A percentile compares a stretch with the other conserved stretches of the same genome.
These are phyloP conservation scores for Mythimna lalbum DNA, from an alignment of 2,888 invertebrate species.

Conservation along the genomic window DNA sequence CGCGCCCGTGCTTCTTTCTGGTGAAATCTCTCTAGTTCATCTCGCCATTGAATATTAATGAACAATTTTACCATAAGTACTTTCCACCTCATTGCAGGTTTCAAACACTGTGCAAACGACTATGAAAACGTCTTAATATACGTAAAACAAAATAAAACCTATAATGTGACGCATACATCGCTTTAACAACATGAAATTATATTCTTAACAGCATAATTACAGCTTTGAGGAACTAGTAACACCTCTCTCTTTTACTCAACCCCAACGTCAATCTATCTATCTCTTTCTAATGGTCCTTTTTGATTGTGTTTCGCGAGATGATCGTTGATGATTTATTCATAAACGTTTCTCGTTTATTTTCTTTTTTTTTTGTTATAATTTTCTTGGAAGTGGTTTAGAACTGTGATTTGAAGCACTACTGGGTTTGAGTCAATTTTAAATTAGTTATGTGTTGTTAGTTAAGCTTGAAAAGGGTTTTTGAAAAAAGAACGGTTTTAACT, in stretches of 20 bases:
- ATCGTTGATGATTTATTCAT: conserved; percentile 79
- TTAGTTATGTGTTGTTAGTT: conserved; percentile 54
- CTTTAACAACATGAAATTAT: conserved; percentile 82
- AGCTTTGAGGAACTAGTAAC: conserved; percentile 74
- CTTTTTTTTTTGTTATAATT: conserved; percentile 65
- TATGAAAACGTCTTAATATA: conserved; percentile 73
- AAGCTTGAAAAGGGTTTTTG: conserved; percentile 37
- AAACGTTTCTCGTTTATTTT: conserved; percentile 72
- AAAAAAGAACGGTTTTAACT: neutral
- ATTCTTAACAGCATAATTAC: conserved; percentile 85
- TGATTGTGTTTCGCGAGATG: conserved; percentile 72
- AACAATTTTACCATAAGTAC: conserved; percentile 9
- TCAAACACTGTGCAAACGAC: conserved; percentile 44
- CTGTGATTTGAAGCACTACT: conserved; percentile 80
- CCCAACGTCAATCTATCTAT: conserved; percentile 46
- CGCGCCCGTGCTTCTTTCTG: no score
- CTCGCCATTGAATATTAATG: conserved; percentile 4
- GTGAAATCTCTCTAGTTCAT: no score
- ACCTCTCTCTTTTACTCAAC: conserved; percentile 67
- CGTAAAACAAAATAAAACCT: conserved; percentile 66
- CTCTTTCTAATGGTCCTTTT: conserved; percentile 71
- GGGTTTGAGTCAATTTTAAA: conserved; percentile 70
- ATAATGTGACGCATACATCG: conserved; percentile 80
- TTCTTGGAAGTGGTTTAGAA: conserved; percentile 74
- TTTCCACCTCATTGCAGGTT: conserved; percentile 23